These are phyloP conservation scores for Cryptocephalus moraei DNA, from an alignment of 2,888 invertebrate species.

Conservation along the genomic window DNA sequence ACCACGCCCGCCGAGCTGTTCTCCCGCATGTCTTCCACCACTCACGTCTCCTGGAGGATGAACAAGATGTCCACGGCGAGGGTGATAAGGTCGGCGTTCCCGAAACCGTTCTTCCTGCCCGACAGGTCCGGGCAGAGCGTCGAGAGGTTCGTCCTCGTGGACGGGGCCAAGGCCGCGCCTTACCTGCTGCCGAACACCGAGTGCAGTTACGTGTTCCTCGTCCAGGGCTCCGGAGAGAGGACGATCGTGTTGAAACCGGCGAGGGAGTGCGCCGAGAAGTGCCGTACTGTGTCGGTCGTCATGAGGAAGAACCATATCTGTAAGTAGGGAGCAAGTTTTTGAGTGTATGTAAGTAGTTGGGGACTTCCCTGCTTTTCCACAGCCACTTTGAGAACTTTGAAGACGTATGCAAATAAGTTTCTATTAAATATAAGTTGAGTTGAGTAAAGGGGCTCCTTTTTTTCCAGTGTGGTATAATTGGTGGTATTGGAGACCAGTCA, in stretches of 20 bases:
- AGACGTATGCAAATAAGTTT: too few relatives aligned
- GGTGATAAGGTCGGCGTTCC: slow-evolving; percentile 60
- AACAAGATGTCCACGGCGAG: slow-evolving; percentile 68
- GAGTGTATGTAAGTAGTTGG: not conserved
- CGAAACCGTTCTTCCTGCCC: slow-evolving; percentile 30
- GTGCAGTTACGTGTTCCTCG: slow-evolving; percentile 68
- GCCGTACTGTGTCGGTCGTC: slow-evolving; percentile 59
- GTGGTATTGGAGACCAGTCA: slow-evolving; percentile 71
- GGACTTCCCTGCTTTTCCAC: not conserved
- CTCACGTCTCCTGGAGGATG: slow-evolving; percentile 53
- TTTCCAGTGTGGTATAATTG: slow-evolving; percentile 73
- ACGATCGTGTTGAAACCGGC: slow-evolving; percentile 66
- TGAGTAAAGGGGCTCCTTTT: slow-evolving; percentile 16
- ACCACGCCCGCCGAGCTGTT: slow-evolving; percentile 23
- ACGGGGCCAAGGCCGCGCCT: slow-evolving; percentile 55
- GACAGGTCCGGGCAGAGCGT: slow-evolving; percentile 61
- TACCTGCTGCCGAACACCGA: slow-evolving; percentile 71
- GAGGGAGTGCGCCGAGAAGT: slow-evolving; percentile 61
- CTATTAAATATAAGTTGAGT: too few relatives aligned
- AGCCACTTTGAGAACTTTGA: too few relatives aligned
- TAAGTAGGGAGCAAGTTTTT: slow-evolving; percentile 44
- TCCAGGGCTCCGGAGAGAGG: slow-evolving; percentile 63
- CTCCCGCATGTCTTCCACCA: slow-evolving; percentile 20
- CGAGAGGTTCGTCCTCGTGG: slow-evolving; percentile 61
- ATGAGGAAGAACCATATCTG: slow-evolving; percentile 64